Percentiles rank a stretch among this genome's conserved stretches.
Conservation (phyloP, 2,797 vertebrate species). For the Pygocentrus nattereri region DNA sequence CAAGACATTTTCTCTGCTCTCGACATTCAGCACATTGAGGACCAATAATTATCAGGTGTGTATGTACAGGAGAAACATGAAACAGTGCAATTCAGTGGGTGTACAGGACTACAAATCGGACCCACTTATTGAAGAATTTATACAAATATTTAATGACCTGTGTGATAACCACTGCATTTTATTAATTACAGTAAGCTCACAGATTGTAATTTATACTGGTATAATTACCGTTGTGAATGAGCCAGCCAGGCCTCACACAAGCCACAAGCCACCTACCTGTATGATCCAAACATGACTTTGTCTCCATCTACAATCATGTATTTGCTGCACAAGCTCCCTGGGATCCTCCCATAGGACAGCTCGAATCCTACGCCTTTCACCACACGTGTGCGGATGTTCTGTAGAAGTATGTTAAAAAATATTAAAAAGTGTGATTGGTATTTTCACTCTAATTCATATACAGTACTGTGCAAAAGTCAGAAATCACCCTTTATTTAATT, state of each 20-base stretch:
- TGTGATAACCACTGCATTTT: neutral
- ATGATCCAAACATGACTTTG: slow-evolving; percentile 92
- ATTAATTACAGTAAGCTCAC: neutral
- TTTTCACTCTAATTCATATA: neutral
- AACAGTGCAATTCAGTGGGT: neutral
- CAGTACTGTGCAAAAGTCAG: too few species aligned
- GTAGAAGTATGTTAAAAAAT: slow-evolving; percentile 39
- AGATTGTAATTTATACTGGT: neutral
- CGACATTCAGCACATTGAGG: too few species aligned
- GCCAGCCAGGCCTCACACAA: neutral
- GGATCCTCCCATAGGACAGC: slow-evolving; percentile 85
- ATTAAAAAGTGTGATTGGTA: neutral
- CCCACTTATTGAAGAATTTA: neutral
- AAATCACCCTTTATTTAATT: too few species aligned
- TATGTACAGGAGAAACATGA: neutral
- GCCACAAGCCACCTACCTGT: slow-evolving; percentile 79
- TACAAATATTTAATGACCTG: neutral
- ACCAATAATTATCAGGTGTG: too few species aligned
- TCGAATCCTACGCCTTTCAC: slow-evolving; percentile 86
- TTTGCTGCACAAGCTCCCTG: slow-evolving; percentile 84
- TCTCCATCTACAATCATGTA: slow-evolving; percentile 96
- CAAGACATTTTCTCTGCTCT: too few species aligned
- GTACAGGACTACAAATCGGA: neutral
- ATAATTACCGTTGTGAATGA: neutral
- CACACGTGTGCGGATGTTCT: slow-evolving; percentile 89